Evolutionary conservation across 2,888 invertebrate genomes (phyloP), one percentile per base, ranked within the genome.

Genomic region (Diarsia dahlii): DNA sequence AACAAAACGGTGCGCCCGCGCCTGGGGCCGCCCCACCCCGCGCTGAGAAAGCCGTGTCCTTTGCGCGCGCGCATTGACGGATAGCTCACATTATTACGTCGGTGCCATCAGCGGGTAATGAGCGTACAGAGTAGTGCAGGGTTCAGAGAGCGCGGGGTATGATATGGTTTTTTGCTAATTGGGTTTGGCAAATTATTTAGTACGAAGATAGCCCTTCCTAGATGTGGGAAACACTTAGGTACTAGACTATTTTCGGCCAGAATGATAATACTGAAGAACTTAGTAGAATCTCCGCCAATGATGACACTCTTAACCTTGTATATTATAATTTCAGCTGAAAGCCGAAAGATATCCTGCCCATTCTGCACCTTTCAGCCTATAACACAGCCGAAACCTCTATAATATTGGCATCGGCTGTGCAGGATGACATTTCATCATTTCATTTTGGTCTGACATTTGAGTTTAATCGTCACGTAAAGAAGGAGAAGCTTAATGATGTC

Each of bases 11-110:
- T 89, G 90, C 90, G 91, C 91, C 88, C 84, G 66, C 74, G 86
- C 84, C 82, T 80, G 78, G 76, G 76, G 76, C 58, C 39, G 39
- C 39, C 39, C 39, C 39, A 39, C 78, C 88, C 87, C 84, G 88
- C 86, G 90, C 92, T 95, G 95, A 92, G 95, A 95, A 94, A 94
- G 94, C 89, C 84, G 92, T 95, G 95, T 95, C 95, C 95, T 95
- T 94, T 95, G 82, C 80, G 80, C 82, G 88, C 90, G 88, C 90
- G 92, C 92, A 89, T 92, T 94, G 95, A 95, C 93, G 93, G 93
- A 95, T 95, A 89, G 93, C 91, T 90, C 93, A 87, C 91, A 92
- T 94, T 95, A 95, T 92, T 90, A 92, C 91, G 93, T 93, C 93
- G 92, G 91, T 89, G 90, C 89, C 92, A 92, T 93, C 93, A 91